Conservation (phyloP, 2,797 vertebrate species). For the Hapalemur alaotrensis region DNA sequence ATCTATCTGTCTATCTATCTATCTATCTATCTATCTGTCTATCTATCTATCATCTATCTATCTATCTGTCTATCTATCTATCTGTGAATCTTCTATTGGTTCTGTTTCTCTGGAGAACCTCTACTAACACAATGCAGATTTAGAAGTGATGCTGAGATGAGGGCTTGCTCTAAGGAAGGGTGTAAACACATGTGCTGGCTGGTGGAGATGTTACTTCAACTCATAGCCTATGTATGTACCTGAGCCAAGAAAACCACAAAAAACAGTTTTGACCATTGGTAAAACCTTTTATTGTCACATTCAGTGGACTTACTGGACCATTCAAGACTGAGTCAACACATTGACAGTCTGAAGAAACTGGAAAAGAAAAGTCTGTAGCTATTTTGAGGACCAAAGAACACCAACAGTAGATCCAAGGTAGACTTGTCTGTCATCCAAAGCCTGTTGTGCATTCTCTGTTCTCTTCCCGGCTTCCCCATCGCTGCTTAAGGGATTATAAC, state of each 20-base stretch:
- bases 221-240: neutral
- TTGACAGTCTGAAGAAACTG: too few relatives aligned
- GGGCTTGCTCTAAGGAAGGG: neutral
- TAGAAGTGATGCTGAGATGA: neutral
- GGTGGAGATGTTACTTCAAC: neutral
- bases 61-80: neutral
- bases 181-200: neutral
- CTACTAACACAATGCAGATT: too few relatives aligned
- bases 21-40: neutral
- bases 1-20: neutral
- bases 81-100: neutral
- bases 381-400: neutral
- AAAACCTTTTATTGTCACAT: neutral
- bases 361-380: too few relatives aligned
- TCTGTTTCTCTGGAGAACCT: neutral
- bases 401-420: too few relatives aligned
- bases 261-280: neutral
- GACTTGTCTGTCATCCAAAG: neutral
- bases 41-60: neutral
- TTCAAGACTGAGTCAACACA: neutral
- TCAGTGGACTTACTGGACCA: neutral
- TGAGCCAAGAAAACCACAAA: neutral
- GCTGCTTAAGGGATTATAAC: neutral
- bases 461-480: neutral
- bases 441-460: neutral